Evolutionary conservation across 2,888 invertebrate species (phyloP).

Genomic region (Sesia apiformis): DNA sequence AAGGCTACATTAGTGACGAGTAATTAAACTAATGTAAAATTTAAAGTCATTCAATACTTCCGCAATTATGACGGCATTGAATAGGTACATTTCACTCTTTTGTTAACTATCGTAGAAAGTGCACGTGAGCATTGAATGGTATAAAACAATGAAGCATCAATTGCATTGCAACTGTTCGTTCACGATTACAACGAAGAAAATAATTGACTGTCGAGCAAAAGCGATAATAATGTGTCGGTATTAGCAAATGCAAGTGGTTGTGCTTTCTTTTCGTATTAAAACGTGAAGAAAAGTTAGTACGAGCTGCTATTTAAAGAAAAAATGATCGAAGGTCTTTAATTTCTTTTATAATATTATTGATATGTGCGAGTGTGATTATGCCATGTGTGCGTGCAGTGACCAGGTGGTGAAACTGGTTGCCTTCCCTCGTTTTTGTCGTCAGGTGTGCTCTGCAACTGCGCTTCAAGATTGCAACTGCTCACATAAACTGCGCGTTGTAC

Average conservation of each 20-base stretch:
- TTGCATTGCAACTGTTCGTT: conserved; percentile 9
- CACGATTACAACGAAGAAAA: conserved; percentile 22
- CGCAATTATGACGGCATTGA: no score
- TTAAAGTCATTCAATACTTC: no score
- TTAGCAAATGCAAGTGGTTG: conserved; percentile 25
- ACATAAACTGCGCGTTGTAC: not conserved
- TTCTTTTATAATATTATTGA: no score
- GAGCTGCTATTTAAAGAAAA: no score
- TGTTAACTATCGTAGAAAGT: conserved; percentile 30
- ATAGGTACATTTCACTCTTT: not conserved
- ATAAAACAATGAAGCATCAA: conserved; percentile 39
- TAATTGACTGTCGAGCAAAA: conserved; percentile 34
- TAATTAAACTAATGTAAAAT: no score
- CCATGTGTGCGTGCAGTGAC: conserved; percentile 17
- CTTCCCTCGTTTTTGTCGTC: conserved; percentile 32
- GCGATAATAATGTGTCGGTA: conserved; percentile 27
- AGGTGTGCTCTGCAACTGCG: conserved; percentile 37
- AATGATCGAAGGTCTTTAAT: no score
- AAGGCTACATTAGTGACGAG: no score
- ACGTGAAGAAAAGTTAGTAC: not conserved
- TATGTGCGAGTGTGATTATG: not conserved
- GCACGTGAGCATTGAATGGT: conserved; percentile 19
- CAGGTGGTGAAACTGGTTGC: conserved; percentile 60
- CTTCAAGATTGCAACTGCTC: conserved; percentile 9
- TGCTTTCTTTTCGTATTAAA: conserved; percentile 33